phyloP scores from a whole-genome alignment of 2,888 invertebrate species.

The Pseudanteris insignis region DNA sequence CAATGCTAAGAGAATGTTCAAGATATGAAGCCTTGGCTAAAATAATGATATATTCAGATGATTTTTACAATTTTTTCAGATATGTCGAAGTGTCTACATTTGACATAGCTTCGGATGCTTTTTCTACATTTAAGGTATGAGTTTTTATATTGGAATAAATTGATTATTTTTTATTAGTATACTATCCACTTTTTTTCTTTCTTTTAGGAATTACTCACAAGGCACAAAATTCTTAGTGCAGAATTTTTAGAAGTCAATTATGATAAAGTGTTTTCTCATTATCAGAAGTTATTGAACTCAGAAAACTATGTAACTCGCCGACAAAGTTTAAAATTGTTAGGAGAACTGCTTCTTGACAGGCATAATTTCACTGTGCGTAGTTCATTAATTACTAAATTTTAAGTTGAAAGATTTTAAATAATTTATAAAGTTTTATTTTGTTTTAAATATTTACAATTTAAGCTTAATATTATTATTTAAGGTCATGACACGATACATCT shows the following conservation, averaged over 20 bases:
- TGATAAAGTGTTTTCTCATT: constrained; percentile 96
- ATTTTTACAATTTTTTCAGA: constrained; percentile 99
- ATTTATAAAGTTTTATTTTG: no score
- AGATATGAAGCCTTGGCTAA: constrained; percentile 98
- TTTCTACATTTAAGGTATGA: constrained; percentile 99
- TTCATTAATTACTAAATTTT: no score
- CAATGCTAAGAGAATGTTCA: constrained; percentile 98
- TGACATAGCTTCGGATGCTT: constrained; percentile 99
- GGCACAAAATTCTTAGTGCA: constrained; percentile 95
- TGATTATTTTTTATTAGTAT: background rate
- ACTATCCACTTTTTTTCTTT: constrained; percentile 34
- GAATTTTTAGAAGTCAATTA: constrained; percentile 99
- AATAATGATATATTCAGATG: constrained; percentile 96
- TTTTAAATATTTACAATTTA: no score
- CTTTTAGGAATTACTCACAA: constrained; percentile 87
- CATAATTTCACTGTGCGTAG: constrained; percentile 95
- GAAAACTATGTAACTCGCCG: constrained; percentile 99
- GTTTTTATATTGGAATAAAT: no score
- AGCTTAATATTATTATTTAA: no score
- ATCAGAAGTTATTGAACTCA: constrained; percentile 96
- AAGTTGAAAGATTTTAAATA: no score
- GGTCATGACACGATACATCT: constrained; percentile 98
- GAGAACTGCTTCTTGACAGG: constrained; percentile 95
- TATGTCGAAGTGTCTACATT: constrained; percentile 99
- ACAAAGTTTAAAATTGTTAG: constrained; percentile 97